Evolutionary conservation across 2,113 vertebrate species (phyloP).

Genomic region (Spilogale gracilis): DNA sequence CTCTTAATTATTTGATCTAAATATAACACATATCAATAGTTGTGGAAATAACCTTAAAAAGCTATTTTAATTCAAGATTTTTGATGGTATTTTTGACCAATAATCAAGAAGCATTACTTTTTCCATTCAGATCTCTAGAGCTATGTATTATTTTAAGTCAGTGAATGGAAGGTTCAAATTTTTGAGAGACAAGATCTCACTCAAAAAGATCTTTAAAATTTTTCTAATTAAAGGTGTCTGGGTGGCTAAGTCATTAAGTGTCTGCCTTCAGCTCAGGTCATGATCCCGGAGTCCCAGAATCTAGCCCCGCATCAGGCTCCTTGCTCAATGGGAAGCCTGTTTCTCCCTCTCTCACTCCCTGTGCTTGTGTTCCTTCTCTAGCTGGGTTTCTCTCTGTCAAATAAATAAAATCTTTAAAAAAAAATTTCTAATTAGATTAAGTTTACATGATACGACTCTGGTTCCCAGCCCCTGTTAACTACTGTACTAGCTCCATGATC

Average conservation of each 20-base stretch:
- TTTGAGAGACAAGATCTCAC: background rate
- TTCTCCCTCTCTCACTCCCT: no score
- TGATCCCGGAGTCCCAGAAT: no score
- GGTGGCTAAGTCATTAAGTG: no score
- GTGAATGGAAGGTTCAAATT: background rate
- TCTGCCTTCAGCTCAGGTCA: no score
- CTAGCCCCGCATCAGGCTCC: no score
- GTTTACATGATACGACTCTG: background rate
- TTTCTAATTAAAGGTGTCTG: no score
- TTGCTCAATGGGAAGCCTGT: no score
- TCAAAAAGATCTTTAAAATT: background rate
- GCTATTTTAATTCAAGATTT: conserved; percentile 36
- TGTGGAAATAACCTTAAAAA: conserved; percentile 12
- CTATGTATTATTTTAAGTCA: background rate
- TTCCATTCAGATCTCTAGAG: conserved; percentile 7
- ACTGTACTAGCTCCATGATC: background rate
- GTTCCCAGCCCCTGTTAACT: background rate
- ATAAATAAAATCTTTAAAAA: no score
- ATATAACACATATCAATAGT: conserved; percentile 3
- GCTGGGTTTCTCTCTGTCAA: no score
- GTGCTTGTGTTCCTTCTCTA: no score
- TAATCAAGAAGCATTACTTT: background rate
- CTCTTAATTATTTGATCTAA: conserved; percentile 35
- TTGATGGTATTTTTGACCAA: background rate
- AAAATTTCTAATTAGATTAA: background rate